Percentiles rank a stretch among this genome's conserved stretches.
These are phyloP conservation scores for Lethocerus indicus DNA, from an alignment of 1,140 invertebrate genomes.

Conservation along the genomic window DNA sequence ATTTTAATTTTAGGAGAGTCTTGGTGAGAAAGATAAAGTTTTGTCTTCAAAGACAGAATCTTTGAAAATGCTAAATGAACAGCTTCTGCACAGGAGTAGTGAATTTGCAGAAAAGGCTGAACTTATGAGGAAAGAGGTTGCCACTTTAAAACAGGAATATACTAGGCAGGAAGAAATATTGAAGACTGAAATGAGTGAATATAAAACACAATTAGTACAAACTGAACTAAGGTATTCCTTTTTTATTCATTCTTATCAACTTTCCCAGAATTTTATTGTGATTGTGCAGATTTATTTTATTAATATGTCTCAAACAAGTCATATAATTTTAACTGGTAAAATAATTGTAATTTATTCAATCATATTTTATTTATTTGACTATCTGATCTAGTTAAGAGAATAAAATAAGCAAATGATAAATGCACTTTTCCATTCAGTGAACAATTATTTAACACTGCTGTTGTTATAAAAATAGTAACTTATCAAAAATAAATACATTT, in stretches of 20 bases:
- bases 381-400: no score
- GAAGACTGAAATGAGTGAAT: slow-evolving; percentile 6
- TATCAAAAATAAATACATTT: no score
- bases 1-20: slow-evolving; percentile 6
- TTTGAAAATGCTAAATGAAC: slow-evolving; percentile 3
- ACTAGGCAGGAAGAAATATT: slow-evolving; percentile 2
- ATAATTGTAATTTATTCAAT: no score
- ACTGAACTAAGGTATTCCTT: neutral
- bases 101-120: neutral
- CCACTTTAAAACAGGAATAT: slow-evolving; percentile 8
- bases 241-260: neutral
- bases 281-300: neutral
- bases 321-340: slow-evolving; percentile 24
- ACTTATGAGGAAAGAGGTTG: slow-evolving; percentile 4
- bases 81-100: slow-evolving; percentile 3
- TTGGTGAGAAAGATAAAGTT: slow-evolving; percentile 6
- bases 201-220: slow-evolving; percentile 6
- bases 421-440: no score
- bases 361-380: no score
- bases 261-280: neutral
- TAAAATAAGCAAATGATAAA: no score
- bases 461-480: no score
- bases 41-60: neutral
- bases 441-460: no score
- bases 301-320: slow-evolving; percentile 6